Conservation (phyloP, 2,888 invertebrate genomes). For the Metallyticus violacea region DNA sequence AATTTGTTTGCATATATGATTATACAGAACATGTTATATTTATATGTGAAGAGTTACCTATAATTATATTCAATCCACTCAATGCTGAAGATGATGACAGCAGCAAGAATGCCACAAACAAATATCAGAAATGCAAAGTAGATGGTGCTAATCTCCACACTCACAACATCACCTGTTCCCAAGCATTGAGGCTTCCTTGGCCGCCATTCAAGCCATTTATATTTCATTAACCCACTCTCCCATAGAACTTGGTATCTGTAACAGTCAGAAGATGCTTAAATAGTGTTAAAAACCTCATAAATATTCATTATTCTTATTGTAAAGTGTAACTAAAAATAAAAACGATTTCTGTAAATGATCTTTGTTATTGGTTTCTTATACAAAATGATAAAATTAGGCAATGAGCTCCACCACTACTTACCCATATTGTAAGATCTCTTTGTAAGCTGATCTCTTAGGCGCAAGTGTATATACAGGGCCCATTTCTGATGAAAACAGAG, state of each 20-base stretch:
- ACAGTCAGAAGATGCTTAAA: background rate
- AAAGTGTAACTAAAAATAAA: background rate
- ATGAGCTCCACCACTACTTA: background rate
- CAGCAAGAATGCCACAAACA: background rate
- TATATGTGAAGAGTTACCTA: too few relatives aligned
- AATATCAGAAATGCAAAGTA: background rate
- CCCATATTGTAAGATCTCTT: background rate
- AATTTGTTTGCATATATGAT: too few relatives aligned
- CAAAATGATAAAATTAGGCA: background rate
- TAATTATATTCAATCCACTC: too few relatives aligned
- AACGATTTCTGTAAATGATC: background rate
- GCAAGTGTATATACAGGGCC: background rate
- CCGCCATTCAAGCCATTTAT: background rate
- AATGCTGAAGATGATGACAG: background rate
- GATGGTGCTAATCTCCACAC: background rate
- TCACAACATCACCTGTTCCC: background rate
- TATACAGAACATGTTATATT: too few relatives aligned
- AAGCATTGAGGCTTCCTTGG: background rate
- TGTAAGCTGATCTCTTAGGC: slow-evolving; percentile 1
- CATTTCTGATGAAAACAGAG: background rate
- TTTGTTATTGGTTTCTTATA: background rate
- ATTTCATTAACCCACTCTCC: background rate
- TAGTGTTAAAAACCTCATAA: background rate
- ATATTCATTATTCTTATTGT: background rate
- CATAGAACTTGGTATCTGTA: background rate